These are phyloP conservation scores for Augochlora pura DNA, from an alignment of 1,140 invertebrate genomes.

Conservation along the genomic window DNA sequence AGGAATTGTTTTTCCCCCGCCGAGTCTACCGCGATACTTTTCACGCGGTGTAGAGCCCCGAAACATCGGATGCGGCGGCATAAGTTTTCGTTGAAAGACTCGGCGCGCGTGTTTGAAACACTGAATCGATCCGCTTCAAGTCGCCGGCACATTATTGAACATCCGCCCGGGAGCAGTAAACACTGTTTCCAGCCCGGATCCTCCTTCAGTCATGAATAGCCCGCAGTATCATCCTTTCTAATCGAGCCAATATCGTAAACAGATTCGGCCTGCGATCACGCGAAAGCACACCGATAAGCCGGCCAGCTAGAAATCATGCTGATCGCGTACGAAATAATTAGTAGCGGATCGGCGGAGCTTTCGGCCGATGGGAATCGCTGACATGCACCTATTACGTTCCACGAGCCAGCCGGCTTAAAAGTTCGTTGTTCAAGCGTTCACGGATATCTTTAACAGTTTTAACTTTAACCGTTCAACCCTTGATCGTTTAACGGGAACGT, in stretches of 20 bases:
- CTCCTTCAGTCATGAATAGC: conserved; percentile 18
- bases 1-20: too few species aligned
- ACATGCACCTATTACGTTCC: conserved; percentile 31
- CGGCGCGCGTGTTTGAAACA: neutral
- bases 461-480: too few species aligned
- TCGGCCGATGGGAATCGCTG: conserved; percentile 51
- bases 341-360: conserved; percentile 42
- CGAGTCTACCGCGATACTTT: too few species aligned
- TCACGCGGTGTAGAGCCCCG: too few species aligned
- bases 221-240: conserved; percentile 28
- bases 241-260: conserved; percentile 41
- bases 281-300: conserved; percentile 56
- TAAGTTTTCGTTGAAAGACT: neutral
- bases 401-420: neutral
- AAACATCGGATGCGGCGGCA: too few species aligned
- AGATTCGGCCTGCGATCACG: conserved; percentile 43
- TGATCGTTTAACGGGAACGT: too few species aligned
- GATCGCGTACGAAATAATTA: conserved; percentile 64
- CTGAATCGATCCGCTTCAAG: neutral
- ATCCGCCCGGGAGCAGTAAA: neutral
- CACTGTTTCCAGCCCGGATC: neutral
- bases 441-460: too few species aligned
- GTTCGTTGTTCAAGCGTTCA: neutral
- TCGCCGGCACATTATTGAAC: neutral
- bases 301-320: conserved; percentile 56